Evolutionary conservation across 2,113 vertebrate genomes (phyloP), one percentile per base, ranked within the genome.

Genomic region (Apodemus sylvaticus): DNA sequence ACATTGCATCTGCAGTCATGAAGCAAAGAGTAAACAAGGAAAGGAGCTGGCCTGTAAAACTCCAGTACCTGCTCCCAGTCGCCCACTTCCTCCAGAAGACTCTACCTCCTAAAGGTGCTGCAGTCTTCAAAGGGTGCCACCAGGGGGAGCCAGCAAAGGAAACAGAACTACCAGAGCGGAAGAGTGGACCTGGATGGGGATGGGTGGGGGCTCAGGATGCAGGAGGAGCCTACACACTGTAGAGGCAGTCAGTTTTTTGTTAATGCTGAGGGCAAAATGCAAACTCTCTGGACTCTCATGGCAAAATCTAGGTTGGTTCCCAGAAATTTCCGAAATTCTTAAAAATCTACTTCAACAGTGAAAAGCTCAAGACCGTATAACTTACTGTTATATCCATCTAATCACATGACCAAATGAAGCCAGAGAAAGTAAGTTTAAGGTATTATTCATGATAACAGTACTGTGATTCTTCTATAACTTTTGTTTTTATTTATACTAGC

Each of bases 401-500:
- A 31, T 11, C 42, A 58, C 73, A 78, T 48, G 6, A 62, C 4
- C 78, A 92, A 94, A 42, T 51, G 26, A 70, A 86, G 5, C 31
- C 58, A 14, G 10, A 82, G n/a, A 58, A 82, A 88, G 78, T 73
- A 86, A 58, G 71, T 55, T 79, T 90, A n/a, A 95, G 71, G 36
- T 58, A 4, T 78, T 91, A 58, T 34, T 36, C 31, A 74, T 66
- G 48, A 68, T 96, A 74, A 45, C 55, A 51, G 5, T 51, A 34
- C 68, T 5, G 74, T 79, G 51, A 86, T 3, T 53, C 19, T 17
- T 45, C 5, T 42, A 3, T 77, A 11, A 60, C n/a, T 89, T 90
- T 83, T 45, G 26, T 51, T 93, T 91, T 79, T 42, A 64, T 60
- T 93, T 89, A 34, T 1, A 62, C 20, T 10, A 74, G 45, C 60